Conservation (phyloP, 2,888 invertebrate genomes). For the Maniola hyperantus region DNA sequence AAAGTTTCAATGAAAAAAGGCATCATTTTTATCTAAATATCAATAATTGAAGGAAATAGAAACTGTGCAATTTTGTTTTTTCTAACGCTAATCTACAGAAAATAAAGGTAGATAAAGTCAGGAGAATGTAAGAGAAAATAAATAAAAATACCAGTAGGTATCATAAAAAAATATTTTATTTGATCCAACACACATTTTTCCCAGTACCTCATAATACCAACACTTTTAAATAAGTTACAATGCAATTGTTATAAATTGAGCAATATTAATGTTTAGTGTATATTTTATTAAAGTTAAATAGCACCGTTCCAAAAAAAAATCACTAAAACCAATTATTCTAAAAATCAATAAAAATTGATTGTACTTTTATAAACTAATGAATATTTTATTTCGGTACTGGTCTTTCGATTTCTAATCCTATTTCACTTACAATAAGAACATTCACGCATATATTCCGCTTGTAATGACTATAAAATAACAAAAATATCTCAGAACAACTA, state of each 20-base stretch:
- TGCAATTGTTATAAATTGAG: background rate
- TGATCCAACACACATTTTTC: constrained; percentile 4
- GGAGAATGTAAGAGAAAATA: no score
- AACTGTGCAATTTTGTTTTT: no score
- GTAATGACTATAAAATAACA: background rate
- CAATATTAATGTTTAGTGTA: background rate
- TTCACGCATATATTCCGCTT: background rate
- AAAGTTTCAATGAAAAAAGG: no score
- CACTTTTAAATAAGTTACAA: background rate
- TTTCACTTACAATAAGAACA: constrained; percentile 4
- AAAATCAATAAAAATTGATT: background rate
- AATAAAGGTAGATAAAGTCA: no score
- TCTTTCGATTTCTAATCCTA: constrained; percentile 31
- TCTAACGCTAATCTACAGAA: no score
- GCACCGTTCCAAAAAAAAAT: constrained; percentile 16
- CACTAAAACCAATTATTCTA: background rate
- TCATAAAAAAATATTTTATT: constrained; percentile 3
- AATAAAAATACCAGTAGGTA: background rate
- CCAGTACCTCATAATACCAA: constrained; percentile 6
- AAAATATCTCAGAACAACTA: background rate
- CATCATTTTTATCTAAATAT: no score
- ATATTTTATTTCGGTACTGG: constrained; percentile 75
- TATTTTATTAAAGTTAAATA: background rate
- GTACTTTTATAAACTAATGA: constrained; percentile 46
- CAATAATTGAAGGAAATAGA: no score